phyloP scores from a whole-genome alignment of 2,113 vertebrate genomes.

The Macquaria australasica region DNA sequence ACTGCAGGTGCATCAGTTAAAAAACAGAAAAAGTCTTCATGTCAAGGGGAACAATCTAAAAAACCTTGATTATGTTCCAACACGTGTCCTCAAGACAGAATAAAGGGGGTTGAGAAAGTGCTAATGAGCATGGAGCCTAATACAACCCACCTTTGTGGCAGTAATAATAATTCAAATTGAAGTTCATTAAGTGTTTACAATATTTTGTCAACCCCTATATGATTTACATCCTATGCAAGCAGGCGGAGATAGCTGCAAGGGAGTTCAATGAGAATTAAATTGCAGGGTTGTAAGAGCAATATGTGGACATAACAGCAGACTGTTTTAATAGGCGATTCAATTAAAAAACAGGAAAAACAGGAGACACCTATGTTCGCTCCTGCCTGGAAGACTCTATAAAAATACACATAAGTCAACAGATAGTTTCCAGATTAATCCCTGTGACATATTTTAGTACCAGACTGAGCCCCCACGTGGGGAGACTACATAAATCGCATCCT shows the following conservation, averaged over 20 bases:
- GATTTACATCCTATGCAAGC: conserved; percentile 26
- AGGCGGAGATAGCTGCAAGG: background rate
- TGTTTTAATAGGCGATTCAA: conserved; percentile 62
- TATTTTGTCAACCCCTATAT: background rate
- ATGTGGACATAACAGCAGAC: conserved; percentile 34
- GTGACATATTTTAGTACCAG: conserved; percentile 67
- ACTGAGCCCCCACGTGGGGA: conserved; percentile 79
- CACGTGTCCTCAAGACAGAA: background rate
- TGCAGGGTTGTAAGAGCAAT: conserved; percentile 43
- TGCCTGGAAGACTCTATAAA: conserved; percentile 44
- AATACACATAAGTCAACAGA: conserved; percentile 68
- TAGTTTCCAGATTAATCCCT: conserved; percentile 72
- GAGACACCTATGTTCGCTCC: conserved; percentile 46
- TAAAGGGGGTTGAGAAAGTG: background rate
- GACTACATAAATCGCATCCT: conserved; percentile 27
- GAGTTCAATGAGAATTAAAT: conserved; percentile 52
- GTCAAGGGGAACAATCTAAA: background rate
- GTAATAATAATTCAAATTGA: background rate
- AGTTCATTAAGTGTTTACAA: conserved; percentile 28
- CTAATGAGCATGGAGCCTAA: conserved; percentile 1
- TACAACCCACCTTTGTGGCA: background rate
- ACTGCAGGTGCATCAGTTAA: background rate
- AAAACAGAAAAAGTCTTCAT: background rate
- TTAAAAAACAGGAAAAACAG: conserved; percentile 43
- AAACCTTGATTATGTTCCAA: background rate